phyloP scores from a whole-genome alignment of 53 echinoderm and acorn worm genomes.

The Echinarachnius parma region DNA sequence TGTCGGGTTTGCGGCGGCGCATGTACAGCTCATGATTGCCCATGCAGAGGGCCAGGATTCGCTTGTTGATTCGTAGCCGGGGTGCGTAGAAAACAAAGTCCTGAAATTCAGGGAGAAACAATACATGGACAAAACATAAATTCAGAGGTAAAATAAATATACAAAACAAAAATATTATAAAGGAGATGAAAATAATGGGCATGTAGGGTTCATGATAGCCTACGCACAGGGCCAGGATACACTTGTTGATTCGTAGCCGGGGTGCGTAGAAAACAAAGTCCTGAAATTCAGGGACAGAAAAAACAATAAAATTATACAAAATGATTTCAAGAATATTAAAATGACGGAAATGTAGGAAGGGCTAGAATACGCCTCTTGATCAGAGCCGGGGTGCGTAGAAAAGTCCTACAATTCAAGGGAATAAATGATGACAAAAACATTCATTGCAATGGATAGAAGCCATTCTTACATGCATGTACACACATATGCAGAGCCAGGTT shows the following conservation, averaged over 20 bases:
- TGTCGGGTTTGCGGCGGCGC: conserved; percentile 98
- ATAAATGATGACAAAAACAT: not conserved
- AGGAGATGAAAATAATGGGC: too few relatives aligned
- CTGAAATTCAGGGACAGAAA: conserved; percentile 26
- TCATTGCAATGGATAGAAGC: too few relatives aligned
- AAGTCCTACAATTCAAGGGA: not conserved
- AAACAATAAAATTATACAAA: not conserved
- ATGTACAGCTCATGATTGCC: conserved; percentile 99
- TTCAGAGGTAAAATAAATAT: too few relatives aligned
- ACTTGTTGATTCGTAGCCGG: conserved; percentile 94
- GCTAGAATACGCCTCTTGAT: not conserved
- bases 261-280: conserved; percentile 95
- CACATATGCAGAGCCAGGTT: too few relatives aligned
- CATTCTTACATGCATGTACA: too few relatives aligned
- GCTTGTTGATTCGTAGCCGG: conserved; percentile 88
- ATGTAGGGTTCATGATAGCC: conserved; percentile 99
- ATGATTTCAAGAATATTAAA: not conserved
- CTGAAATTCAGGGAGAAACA: conserved; percentile 20
- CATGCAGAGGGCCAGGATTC: conserved; percentile 91
- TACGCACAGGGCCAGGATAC: conserved; percentile 96
- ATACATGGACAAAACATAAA: too few relatives aligned
- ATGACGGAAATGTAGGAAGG: not conserved
- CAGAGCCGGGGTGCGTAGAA: too few relatives aligned
- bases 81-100: conserved; percentile 88
- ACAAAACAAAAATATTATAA: too few relatives aligned